Evolutionary conservation across 1,140 invertebrate species (phyloP).

Genomic region (Tribolium castaneum): DNA sequence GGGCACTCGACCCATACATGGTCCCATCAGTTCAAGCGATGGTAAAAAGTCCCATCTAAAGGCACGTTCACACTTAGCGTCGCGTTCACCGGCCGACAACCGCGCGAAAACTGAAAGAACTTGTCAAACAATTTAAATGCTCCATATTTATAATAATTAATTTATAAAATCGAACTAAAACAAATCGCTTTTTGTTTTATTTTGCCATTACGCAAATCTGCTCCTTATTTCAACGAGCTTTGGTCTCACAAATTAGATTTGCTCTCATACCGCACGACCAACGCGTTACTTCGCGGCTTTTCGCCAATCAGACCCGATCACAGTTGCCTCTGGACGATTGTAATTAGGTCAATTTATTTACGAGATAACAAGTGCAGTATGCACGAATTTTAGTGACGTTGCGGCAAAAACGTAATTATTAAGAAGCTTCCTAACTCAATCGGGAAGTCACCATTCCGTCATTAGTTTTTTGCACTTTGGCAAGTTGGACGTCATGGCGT

Average conservation of each 20-base stretch:
- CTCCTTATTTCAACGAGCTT: slow-evolving; percentile 50
- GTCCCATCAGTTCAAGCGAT: not conserved
- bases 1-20: slow-evolving; percentile 46
- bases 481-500: not conserved
- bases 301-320: not conserved
- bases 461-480: no score
- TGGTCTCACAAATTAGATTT: slow-evolving; percentile 27
- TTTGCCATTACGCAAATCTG: slow-evolving; percentile 59
- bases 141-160: slow-evolving; percentile 62
- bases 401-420: not conserved
- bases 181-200: slow-evolving; percentile 59
- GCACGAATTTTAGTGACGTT: slow-evolving; percentile 26
- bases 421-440: not conserved
- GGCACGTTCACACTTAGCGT: slow-evolving; percentile 12
- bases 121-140: slow-evolving; percentile 59
- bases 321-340: slow-evolving; percentile 49
- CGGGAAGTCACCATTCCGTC: no score
- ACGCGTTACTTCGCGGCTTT: not conserved
- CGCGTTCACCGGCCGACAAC: not conserved
- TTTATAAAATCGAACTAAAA: slow-evolving; percentile 53
- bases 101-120: slow-evolving; percentile 36
- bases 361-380: slow-evolving; percentile 51
- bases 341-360: slow-evolving; percentile 61
- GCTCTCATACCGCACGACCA: not conserved
- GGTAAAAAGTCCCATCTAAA: not conserved